Conservation (phyloP, 2,113 vertebrate species). For the Neodon shergylaensis region DNA sequence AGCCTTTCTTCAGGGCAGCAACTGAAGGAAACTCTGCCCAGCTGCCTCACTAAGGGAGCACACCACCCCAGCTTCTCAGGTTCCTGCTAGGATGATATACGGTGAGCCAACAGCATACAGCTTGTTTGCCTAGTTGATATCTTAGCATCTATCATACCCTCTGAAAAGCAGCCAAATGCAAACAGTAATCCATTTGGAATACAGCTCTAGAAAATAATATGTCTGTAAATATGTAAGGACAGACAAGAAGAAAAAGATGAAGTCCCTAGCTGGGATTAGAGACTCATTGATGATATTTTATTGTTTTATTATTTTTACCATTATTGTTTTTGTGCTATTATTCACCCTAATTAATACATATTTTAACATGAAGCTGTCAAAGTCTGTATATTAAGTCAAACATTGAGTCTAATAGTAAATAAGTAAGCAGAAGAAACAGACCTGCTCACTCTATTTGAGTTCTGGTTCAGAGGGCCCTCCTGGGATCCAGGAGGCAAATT, state of each 20-base stretch:
- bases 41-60: neutral
- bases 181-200: neutral
- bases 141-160: neutral
- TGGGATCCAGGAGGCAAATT: neutral
- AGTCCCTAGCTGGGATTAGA: neutral
- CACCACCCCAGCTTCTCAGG: neutral
- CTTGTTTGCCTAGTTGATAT: neutral
- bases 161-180: constrained; percentile 30
- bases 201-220: constrained; percentile 4
- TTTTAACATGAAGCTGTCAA: neutral
- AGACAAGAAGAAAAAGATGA: neutral
- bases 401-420: neutral
- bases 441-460: neutral
- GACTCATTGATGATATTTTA: neutral
- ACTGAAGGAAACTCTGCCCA: neutral
- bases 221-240: neutral
- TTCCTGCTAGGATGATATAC: neutral
- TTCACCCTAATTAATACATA: neutral
- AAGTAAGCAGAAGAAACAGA: constrained; percentile 7
- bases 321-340: neutral
- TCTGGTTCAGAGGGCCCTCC: neutral
- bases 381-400: neutral
- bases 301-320: neutral
- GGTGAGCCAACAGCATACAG: neutral
- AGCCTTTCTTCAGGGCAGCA: constrained; percentile 13